phyloP scores from a whole-genome alignment of 92 coral and sea anemone species.

The Pocillopora meandrina region DNA sequence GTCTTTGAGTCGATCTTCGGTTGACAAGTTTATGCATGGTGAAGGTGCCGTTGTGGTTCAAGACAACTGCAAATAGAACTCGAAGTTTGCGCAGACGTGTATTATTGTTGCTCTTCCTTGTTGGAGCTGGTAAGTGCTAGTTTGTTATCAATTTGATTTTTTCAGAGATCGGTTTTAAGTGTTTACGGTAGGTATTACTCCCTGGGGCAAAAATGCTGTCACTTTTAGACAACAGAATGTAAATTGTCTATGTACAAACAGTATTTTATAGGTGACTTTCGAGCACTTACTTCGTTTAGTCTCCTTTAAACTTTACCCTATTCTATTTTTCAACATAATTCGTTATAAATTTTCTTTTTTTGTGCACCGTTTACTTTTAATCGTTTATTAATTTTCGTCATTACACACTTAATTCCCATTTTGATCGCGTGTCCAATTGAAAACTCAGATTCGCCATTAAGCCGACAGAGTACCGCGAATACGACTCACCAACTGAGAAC shows the following conservation, averaged over 20 bases:
- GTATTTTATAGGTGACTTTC: neutral
- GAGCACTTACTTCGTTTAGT: neutral
- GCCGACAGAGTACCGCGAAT: too few relatives aligned
- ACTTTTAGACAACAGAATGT: neutral
- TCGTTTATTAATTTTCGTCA: too few relatives aligned
- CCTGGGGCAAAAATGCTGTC: neutral
- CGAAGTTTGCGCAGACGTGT: constrained; percentile 43
- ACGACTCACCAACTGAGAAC: too few relatives aligned
- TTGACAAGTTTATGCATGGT: constrained; percentile 51
- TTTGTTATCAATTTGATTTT: neutral
- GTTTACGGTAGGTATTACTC: neutral
- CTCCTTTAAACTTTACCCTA: neutral
- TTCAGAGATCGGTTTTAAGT: neutral
- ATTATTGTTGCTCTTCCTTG: neutral
- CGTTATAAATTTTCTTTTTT: too few relatives aligned
- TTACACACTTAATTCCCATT: too few relatives aligned
- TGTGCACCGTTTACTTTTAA: too few relatives aligned
- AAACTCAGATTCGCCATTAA: too few relatives aligned
- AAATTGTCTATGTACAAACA: neutral
- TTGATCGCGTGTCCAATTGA: too few relatives aligned
- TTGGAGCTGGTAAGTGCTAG: constrained; percentile 22
- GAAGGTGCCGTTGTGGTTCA: constrained; percentile 48
- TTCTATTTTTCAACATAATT: too few relatives aligned
- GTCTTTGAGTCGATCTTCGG: constrained; percentile 13
- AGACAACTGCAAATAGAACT: constrained; percentile 54